These are phyloP conservation scores for Rhinella marina DNA, from an alignment of 2,797 vertebrate species.

Conservation along the genomic window DNA sequence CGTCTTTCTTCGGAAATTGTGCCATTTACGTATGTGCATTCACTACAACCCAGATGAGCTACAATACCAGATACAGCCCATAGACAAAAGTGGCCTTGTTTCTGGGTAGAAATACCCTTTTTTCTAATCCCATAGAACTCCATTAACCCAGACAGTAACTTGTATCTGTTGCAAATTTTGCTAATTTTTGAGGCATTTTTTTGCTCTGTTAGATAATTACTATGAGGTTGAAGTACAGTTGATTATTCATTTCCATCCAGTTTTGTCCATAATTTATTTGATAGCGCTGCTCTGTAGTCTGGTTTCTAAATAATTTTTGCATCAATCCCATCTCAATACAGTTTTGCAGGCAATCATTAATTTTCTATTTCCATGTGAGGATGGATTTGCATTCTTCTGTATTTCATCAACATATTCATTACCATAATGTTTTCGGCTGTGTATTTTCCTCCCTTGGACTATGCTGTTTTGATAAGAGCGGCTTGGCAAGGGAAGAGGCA, in stretches of 20 bases:
- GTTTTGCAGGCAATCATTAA: constrained; percentile 26
- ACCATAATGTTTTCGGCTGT: constrained; percentile 24
- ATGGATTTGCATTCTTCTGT: constrained; percentile 14
- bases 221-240: neutral
- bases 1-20: no score
- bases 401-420: constrained; percentile 31
- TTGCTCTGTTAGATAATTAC: neutral
- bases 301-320: constrained; percentile 23
- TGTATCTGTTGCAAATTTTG: neutral
- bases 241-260: neutral
- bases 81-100: no score
- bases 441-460: constrained; percentile 5
- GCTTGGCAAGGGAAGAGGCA: constrained; percentile 6
- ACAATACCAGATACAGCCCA: neutral
- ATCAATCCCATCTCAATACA: constrained; percentile 20
- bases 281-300: neutral
- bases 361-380: constrained; percentile 31
- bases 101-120: no score
- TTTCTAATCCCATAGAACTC: no score
- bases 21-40: neutral
- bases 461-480: neutral
- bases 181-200: neutral
- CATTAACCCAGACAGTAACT: neutral
- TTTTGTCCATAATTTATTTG: constrained; percentile 16
- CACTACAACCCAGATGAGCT: neutral